These are phyloP conservation scores for Microcebus tavaratra DNA, from an alignment of 2,113 vertebrate genomes.

Conservation along the genomic window DNA sequence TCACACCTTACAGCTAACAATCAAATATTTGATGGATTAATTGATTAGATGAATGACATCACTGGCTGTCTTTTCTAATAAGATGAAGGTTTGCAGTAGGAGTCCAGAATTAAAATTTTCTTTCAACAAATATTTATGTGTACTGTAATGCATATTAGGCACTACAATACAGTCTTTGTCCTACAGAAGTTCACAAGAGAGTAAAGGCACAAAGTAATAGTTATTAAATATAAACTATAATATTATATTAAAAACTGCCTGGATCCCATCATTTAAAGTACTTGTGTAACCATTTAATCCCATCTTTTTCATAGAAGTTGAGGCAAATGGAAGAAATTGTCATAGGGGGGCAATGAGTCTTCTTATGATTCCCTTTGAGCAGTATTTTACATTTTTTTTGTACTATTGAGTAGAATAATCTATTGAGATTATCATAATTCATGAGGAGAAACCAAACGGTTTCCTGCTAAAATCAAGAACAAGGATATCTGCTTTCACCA, in stretches of 20 bases:
- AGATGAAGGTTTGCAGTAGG: background rate
- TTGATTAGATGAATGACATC: background rate
- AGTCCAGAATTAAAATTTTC: conserved; percentile 9
- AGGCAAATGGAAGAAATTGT: background rate
- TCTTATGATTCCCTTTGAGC: background rate
- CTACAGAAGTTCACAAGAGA: background rate
- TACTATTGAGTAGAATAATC: background rate
- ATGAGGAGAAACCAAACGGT: background rate
- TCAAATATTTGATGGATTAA: background rate
- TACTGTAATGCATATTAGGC: background rate
- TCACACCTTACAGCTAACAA: background rate
- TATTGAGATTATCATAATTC: background rate
- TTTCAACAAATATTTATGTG: background rate
- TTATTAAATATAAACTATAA: background rate
- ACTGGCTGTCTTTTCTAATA: conserved; percentile 14
- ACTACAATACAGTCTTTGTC: background rate
- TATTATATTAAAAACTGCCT: conserved; percentile 2
- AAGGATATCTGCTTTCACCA: background rate
- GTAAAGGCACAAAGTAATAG: background rate
- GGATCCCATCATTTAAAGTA: conserved; percentile 16
- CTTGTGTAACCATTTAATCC: conserved; percentile 2
- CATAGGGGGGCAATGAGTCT: background rate
- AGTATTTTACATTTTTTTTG: background rate
- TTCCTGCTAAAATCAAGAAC: background rate
- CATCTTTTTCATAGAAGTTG: background rate